phyloP scores from a whole-genome alignment of 1,140 invertebrate species.

The Eubasilissa regina region DNA sequence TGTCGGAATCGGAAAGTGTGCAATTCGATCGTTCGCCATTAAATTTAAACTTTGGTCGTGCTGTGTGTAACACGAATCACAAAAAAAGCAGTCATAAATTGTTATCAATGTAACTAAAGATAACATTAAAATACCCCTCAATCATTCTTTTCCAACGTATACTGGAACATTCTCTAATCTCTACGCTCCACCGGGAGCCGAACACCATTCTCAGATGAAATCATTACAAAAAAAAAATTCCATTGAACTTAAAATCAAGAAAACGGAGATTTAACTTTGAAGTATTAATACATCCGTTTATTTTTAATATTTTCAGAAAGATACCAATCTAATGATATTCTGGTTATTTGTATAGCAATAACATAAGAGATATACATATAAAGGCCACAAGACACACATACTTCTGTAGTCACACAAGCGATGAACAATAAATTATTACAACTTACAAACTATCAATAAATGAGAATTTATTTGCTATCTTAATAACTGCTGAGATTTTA shows the following conservation, averaged over 20 bases:
- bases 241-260: conserved; percentile 14
- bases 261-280: background rate
- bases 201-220: background rate
- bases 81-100: conserved; percentile 56
- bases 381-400: conserved; percentile 60
- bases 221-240: background rate
- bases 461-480: conserved; percentile 13
- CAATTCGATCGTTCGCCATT: conserved; percentile 59
- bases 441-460: conserved; percentile 23
- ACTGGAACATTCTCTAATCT: background rate
- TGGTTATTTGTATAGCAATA: conserved; percentile 24
- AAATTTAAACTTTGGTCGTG: conserved; percentile 59
- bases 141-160: conserved; percentile 18
- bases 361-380: conserved; percentile 53
- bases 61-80: conserved; percentile 59
- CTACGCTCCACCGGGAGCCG: background rate
- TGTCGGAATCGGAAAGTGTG: conserved; percentile 58
- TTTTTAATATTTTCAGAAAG: conserved; percentile 5
- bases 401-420: conserved; percentile 59
- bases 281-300: background rate
- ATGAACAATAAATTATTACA: conserved; percentile 43
- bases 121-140: conserved; percentile 28
- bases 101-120: conserved; percentile 7
- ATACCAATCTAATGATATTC: conserved; percentile 39
- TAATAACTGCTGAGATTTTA: background rate